Percentiles rank a stretch among this genome's conserved stretches.
Conservation (phyloP, 2,797 vertebrate species). For the Phoeniculus purpureus region DNA sequence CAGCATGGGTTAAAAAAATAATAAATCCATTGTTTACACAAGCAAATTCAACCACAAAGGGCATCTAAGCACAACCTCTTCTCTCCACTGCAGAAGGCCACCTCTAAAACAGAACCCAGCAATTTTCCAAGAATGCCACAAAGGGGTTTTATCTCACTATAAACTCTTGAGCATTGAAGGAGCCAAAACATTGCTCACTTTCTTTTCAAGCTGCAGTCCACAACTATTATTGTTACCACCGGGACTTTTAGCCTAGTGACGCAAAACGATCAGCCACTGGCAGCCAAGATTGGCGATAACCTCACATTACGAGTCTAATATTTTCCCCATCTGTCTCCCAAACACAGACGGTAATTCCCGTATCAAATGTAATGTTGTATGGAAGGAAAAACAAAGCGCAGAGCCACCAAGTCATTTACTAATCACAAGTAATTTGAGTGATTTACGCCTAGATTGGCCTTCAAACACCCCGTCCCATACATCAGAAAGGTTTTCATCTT, state of each 20-base stretch:
- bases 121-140: not conserved
- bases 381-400: not conserved
- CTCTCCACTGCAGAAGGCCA: not conserved
- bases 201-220: conserved; percentile 4
- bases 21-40: not conserved
- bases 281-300: not conserved
- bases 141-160: conserved; percentile 26
- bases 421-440: conserved; percentile 5
- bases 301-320: not conserved
- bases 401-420: conserved; percentile 13
- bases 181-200: conserved; percentile 40
- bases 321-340: not conserved
- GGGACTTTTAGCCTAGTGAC: not conserved
- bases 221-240: conserved; percentile 21
- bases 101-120: conserved; percentile 2
- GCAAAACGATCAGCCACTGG: not conserved
- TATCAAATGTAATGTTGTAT: not conserved
- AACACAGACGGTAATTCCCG: not conserved
- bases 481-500: not conserved
- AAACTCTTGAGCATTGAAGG: not conserved
- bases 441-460: conserved; percentile 33
- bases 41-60: conserved; percentile 38
- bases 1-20: not conserved
- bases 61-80: not conserved
- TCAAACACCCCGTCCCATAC: not conserved